Base-by-base conservation (phyloP, 2,797 vertebrate species). In the Triplophysa bombifrons region DNA sequence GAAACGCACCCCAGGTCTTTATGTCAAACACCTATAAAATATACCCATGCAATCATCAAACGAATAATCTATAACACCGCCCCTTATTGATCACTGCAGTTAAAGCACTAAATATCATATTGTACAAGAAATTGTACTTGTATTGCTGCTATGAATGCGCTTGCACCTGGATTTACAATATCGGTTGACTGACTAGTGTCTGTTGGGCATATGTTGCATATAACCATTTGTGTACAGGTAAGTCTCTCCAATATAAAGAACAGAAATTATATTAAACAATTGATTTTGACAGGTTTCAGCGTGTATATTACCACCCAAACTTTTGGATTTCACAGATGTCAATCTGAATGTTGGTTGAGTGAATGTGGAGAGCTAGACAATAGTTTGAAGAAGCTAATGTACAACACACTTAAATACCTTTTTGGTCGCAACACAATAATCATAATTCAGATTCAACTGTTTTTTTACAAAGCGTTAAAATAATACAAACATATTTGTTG, bases 1-100 rank as follows among this genome's bases (percentile, higher is more conserved):
- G 4, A 30, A 30, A 30, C 30, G 30, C 27, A 30, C 4, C 30
- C 30, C 30, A 17, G 19, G n/a, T 78, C 25, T 19, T 77, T 66
- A 67, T 17, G 58, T 25, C 8, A 76, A 72, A 75, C 63, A 80
- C 73, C 70, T 65, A 74, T 19, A 74, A 48, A 77, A 78, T 16
- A 72, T 38, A 34, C 60, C 66, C 58, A 60, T 53, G 4, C 22
- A 81, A 78, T 81, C 53, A 67, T 68, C 67, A 44, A 44, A 55
- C 74, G 0, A 70, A 67, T 60, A 34, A 80, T 61, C 38, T 12
- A 50, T 20, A 55, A 51, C 41, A 72, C 67, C 63, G 53, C 68
- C 71, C 14, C 51, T 75, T 67, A 71, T 60, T 77, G 55, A 69
- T 25, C 41, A 53, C 50, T 80, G 55, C 50, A 65, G 41, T 73